Evolutionary conservation across 2,113 vertebrate species (phyloP).

Genomic region (Equus quagga): DNA sequence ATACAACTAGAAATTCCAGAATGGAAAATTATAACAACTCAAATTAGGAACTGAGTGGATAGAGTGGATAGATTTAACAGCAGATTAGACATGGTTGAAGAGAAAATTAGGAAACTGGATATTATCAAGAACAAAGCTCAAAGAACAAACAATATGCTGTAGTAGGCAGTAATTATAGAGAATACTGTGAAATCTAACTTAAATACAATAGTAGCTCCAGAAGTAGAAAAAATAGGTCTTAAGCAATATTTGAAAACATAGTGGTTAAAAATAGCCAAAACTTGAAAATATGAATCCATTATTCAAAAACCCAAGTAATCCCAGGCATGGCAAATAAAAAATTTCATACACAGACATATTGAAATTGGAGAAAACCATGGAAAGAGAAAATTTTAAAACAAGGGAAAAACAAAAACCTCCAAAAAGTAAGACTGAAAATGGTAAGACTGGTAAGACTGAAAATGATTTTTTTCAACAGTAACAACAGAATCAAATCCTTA

Average conservation of each 20-base stretch:
- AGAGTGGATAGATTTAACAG: no score
- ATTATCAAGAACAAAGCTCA: neutral
- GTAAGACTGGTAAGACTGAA: neutral
- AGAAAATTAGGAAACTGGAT: neutral
- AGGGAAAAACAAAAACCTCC: neutral
- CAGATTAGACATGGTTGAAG: neutral
- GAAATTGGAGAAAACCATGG: neutral
- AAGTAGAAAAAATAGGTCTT: neutral
- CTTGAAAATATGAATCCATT: neutral
- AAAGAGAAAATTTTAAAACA: neutral
- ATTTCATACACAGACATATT: neutral
- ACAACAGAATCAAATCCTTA: neutral
- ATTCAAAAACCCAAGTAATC: neutral
- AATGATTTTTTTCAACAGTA: neutral
- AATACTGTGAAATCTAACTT: no score
- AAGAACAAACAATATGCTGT: neutral
- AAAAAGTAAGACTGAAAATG: neutral
- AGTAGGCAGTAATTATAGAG: no score
- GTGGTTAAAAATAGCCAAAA: neutral
- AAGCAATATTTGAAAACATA: neutral
- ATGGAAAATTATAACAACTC: neutral
- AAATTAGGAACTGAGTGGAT: neutral
- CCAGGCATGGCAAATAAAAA: neutral
- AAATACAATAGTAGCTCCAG: no score
- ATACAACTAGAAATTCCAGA: neutral